Evolutionary conservation across 2,888 invertebrate species (phyloP).

Genomic region (Torymus auratus): DNA sequence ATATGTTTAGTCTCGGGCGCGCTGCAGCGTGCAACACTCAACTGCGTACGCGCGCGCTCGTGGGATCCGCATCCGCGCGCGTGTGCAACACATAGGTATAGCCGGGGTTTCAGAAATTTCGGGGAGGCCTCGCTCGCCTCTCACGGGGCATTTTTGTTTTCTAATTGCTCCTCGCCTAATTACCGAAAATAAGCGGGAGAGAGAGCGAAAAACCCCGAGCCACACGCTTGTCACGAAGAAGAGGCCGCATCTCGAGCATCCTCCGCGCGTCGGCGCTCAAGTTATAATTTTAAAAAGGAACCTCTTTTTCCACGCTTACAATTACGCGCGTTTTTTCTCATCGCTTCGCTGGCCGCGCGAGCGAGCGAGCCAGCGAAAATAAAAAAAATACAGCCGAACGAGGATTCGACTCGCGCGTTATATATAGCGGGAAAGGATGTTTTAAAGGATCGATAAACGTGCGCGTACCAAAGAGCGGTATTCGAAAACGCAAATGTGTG

Average conservation of each 20-base stretch:
- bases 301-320: slow-evolving; percentile 38
- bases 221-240: not conserved
- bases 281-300: slow-evolving; percentile 43
- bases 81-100: too few relatives aligned
- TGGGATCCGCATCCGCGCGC: slow-evolving; percentile 15
- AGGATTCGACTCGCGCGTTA: not conserved
- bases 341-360: not conserved
- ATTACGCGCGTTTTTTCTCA: slow-evolving; percentile 34
- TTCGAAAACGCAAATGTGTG: not conserved
- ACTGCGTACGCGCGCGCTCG: not conserved
- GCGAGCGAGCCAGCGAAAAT: not conserved
- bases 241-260: not conserved
- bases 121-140: slow-evolving; percentile 1
- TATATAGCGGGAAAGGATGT: not conserved
- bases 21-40: too few relatives aligned
- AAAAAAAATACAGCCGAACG: not conserved
- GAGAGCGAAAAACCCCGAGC: not conserved
- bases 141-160: slow-evolving; percentile 64
- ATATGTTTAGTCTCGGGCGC: slow-evolving; percentile 70
- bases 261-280: not conserved
- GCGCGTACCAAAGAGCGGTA: not conserved
- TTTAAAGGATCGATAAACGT: not conserved
- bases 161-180: slow-evolving; percentile 66
- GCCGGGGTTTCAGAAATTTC: too few relatives aligned
- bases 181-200: slow-evolving; percentile 57